Percentiles rank a stretch among this genome's conserved stretches.
These are phyloP conservation scores for Glandiceps talaboti DNA, from an alignment of 53 echinoderm and acorn worm genomes.

Conservation along the genomic window DNA sequence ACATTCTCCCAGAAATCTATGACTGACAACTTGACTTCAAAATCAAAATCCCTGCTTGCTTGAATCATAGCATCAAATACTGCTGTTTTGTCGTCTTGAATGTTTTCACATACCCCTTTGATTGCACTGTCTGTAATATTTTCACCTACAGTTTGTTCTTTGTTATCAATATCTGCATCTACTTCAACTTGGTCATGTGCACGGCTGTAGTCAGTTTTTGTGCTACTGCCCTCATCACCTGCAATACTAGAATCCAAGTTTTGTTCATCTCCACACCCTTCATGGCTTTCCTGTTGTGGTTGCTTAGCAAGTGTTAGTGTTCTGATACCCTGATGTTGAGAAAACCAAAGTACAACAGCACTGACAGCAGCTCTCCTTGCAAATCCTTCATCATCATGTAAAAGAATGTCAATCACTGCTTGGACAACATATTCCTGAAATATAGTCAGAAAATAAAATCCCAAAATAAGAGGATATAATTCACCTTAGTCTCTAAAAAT, in stretches of 20 bases:
- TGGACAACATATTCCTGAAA: constrained; percentile 18
- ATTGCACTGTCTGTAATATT: neutral
- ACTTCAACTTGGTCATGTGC: too few species aligned
- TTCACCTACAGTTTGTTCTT: neutral
- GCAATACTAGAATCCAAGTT: too few species aligned
- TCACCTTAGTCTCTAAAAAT: too few species aligned
- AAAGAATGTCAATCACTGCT: constrained; percentile 8
- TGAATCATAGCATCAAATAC: constrained; percentile 1
- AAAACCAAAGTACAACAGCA: constrained; percentile 6
- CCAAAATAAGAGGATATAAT: too few species aligned
- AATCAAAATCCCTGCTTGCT: constrained; percentile 42
- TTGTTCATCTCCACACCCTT: neutral
- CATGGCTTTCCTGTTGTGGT: neutral
- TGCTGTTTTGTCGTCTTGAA: neutral
- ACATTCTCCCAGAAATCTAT: constrained; percentile 41
- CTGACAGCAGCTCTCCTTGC: constrained; percentile 25
- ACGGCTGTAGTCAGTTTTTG: too few species aligned
- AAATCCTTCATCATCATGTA: constrained; percentile 22
- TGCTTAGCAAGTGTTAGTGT: neutral
- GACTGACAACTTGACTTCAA: constrained; percentile 65
- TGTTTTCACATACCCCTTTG: neutral
- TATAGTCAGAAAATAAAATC: too few species aligned
- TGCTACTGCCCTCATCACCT: too few species aligned
- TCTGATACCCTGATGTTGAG: constrained; percentile 5
- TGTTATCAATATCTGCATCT: too few species aligned